phyloP scores from a whole-genome alignment of 2,888 invertebrate species.

The Aromia moschata region DNA sequence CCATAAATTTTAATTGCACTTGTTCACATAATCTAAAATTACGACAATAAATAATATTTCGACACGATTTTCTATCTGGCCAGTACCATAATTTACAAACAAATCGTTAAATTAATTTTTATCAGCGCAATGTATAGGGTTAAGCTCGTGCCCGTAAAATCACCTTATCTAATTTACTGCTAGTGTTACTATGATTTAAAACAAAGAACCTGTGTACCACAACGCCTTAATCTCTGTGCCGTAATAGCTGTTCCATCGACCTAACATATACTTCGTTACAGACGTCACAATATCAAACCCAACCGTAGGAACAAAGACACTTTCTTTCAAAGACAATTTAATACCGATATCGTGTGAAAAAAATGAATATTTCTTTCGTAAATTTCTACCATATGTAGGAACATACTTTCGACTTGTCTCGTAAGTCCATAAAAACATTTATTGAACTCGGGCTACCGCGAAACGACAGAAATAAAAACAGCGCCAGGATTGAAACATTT shows the following conservation, averaged over 20 bases:
- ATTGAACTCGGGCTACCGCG: constrained; percentile 41
- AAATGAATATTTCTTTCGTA: too few species aligned
- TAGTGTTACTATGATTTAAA: constrained; percentile 3
- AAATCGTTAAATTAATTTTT: constrained; percentile 14
- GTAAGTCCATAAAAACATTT: constrained; percentile 34
- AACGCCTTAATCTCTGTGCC: too few species aligned
- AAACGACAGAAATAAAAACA: constrained; percentile 49
- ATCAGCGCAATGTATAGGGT: neutral
- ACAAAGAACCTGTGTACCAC: constrained; percentile 10
- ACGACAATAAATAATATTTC: constrained; percentile 15
- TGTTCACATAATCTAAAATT: constrained; percentile 16
- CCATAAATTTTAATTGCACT: constrained; percentile 14
- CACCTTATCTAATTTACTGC: constrained; percentile 12
- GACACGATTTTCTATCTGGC: constrained; percentile 12
- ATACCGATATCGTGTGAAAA: too few species aligned
- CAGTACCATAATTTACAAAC: neutral
- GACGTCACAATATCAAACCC: too few species aligned
- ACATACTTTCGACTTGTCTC: neutral
- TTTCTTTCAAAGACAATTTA: too few species aligned
- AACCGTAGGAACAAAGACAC: too few species aligned
- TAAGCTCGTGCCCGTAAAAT: constrained; percentile 2
- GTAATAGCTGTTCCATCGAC: too few species aligned
- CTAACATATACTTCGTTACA: too few species aligned
- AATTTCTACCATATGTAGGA: too few species aligned
- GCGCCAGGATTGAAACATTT: constrained; percentile 52